These are phyloP conservation scores for Aphelocoma californica DNA, from an alignment of 2,797 vertebrate species.

Conservation along the genomic window DNA sequence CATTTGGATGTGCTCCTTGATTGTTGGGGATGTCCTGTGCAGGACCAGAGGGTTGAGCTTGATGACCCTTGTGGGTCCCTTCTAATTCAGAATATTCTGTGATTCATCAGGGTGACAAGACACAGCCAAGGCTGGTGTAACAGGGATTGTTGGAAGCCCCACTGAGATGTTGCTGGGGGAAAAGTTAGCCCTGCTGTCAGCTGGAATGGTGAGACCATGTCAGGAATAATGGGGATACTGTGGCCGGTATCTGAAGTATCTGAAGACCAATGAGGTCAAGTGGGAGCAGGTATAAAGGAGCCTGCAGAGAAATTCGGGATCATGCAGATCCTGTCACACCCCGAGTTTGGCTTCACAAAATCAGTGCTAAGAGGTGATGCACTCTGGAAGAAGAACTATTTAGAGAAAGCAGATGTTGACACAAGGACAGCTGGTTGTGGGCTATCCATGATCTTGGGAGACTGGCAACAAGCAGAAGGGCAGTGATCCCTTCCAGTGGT, in stretches of 20 bases:
- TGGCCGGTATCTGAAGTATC: not conserved
- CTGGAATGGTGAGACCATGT: not conserved
- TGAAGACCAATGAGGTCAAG: not conserved
- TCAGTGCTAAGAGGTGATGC: not conserved
- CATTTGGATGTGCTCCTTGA: not conserved
- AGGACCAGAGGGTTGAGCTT: not conserved
- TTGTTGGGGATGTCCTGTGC: not conserved
- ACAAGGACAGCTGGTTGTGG: not conserved
- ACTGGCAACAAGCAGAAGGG: not conserved
- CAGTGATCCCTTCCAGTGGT: not conserved
- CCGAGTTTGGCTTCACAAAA: not conserved
- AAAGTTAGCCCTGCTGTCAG: not conserved
- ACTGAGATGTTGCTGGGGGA: not conserved
- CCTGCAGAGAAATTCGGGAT: not conserved
- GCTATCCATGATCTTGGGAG: not conserved
- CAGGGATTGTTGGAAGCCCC: not conserved
- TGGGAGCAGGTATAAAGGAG: not conserved
- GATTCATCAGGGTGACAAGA: not conserved
- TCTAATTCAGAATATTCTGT: not conserved
- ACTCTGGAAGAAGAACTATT: not conserved
- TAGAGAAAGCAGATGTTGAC: not conserved
- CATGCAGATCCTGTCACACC: rapidly evolving
- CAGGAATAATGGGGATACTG: not conserved
- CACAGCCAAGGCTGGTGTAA: not conserved
- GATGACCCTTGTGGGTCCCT: not conserved